Evolutionary conservation across 2,113 vertebrate species (phyloP), one percentile per base, ranked within the genome.

Genomic region (Salvator merianae): DNA sequence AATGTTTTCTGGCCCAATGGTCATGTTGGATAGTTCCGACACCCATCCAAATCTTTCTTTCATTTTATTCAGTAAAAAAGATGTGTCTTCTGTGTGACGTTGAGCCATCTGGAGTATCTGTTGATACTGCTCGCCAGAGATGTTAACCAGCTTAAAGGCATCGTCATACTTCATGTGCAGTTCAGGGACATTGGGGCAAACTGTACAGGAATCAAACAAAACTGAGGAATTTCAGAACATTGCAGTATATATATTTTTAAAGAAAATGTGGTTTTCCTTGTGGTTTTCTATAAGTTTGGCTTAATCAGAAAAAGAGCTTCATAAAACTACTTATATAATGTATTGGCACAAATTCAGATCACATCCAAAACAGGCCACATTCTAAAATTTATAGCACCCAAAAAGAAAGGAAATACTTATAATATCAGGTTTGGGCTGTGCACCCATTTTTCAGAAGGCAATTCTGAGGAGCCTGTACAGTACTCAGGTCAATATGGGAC

Each of bases 31-130:
- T 75, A 97, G 90, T 82, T 96, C 95, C 9, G 96, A 94, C 91
- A 99, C 97, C 98, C 98, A 99, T 83, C 96, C 96, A 86, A 97
- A 98, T 22, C 96, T 93, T 7, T 96, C 86, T 1, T 95, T 97
- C 97, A 98, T 98, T 94, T 94, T 95, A 89, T 93, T 94, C 85
- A 98, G 88, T 94, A 97, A 93, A 90, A 88, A 91, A 8, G 93
- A 84, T 0, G 97, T 98, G 70, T 98, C 97, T n/a, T 97, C 96
- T 0, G 97, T 94, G 86, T 99, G 98, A 55, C 78, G 96, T 82
- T 94, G 96, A 73, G 96, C 95, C 59, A 98, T 95, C 53, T 96
- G 95, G 87, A 97, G 90, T 81, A 98, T 94, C 94, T 98, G 97
- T 5, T 97, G 81, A 0, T 97, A 99, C 87, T 99, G 97, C 88